These are phyloP conservation scores for Theretra japonica DNA, from an alignment of 2,888 invertebrate species.

Conservation along the genomic window DNA sequence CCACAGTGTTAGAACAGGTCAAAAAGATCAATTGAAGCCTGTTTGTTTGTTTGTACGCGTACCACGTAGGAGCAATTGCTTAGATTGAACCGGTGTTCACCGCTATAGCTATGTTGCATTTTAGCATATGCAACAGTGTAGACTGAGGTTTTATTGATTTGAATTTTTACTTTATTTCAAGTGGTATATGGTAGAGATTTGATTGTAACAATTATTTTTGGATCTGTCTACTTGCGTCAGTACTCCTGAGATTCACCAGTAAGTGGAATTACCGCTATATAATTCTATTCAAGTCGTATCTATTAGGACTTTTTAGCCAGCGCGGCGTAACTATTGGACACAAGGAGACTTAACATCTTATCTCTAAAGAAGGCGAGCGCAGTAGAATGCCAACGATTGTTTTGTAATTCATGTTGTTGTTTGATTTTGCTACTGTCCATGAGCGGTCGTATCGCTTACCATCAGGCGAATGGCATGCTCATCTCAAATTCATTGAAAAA, in stretches of 20 bases:
- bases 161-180: neutral
- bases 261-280: too few relatives aligned
- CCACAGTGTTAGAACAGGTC: neutral
- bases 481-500: too few relatives aligned
- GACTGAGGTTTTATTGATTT: neutral
- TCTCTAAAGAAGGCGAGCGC: too few relatives aligned
- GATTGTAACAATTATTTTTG: neutral
- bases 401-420: too few relatives aligned
- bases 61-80: slow-evolving; percentile 5
- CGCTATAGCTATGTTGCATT: neutral
- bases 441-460: too few relatives aligned
- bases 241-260: neutral
- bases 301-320: too few relatives aligned
- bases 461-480: too few relatives aligned
- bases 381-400: too few relatives aligned
- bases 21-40: neutral
- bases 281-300: too few relatives aligned
- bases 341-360: too few relatives aligned
- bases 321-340: too few relatives aligned
- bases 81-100: slow-evolving; percentile 8
- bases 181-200: neutral
- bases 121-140: neutral
- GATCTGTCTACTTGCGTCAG: neutral
- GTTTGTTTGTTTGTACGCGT: neutral
- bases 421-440: too few relatives aligned